Base-by-base conservation (phyloP, 1,140 invertebrate species). In the Portunus trituberculatus region DNA sequence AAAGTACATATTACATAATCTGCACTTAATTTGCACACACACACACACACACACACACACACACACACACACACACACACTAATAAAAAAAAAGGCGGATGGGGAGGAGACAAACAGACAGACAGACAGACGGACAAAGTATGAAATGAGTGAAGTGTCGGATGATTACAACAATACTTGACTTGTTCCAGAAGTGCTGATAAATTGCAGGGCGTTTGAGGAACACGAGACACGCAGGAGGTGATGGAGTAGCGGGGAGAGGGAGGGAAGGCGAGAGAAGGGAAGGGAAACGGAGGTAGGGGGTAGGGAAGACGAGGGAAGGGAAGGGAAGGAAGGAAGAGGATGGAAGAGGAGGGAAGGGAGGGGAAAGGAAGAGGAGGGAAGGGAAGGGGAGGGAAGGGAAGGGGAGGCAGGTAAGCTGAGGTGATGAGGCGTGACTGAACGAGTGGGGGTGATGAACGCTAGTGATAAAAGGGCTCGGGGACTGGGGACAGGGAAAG, bases 41-140 rank as follows among this genome's bases (percentile, higher is more conserved):
- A 76, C 67, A 76, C 67, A 76, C 67, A 76, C 67, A 76, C 67
- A 76, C 67, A 76, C 67, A 76, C 67, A 76, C 67, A 76, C 16
- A 76, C 67, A n/a, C 67, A 59, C 67, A 76, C 67, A n/a, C 20
- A 2, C 67, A 8, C 8, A 59, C 52, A 59, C 12, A 20, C 67
- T 76, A 0, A 59, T 10, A 59, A 59, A 12, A 12, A 14, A 52
- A 14, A 52, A 52, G 48, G 6, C 48, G 48, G 48, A 14, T 14
- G 48, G 48, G 14, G 48, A 6, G 48, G 14, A 52, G 48, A 52
- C 48, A 52, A 14, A 52, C 48, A 76, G 20, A 25, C 67, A 20
- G 12, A 20, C 67, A 76, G 20, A 76, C 20, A 76, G 67, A n/a
- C 12, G 59, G 59, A 25, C 59, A 76, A 25, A n/a, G 67, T 20